Evolutionary conservation across 92 coral and sea anemone species (phyloP), one percentile per base, ranked within the genome.

Genomic region (Epizoanthus stellaris): DNA sequence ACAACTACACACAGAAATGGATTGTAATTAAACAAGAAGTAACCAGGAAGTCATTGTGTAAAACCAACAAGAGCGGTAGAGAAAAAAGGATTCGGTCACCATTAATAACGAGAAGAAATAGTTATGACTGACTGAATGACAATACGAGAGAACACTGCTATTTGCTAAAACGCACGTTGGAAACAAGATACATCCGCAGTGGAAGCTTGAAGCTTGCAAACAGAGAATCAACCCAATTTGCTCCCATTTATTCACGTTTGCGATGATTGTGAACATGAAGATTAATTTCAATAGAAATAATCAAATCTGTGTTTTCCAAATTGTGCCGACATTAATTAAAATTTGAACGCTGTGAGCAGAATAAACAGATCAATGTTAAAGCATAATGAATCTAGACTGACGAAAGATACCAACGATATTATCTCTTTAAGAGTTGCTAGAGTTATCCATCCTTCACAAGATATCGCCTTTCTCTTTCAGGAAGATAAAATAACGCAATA

Each of bases 301-400:
- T 72, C n/a, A 7, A 39, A 68, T 39, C 30, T 47, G 57, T 72
- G 36, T 43, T 45, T 47, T 16, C 14, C 77, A 45, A 72, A 72
- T 19, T 17, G 58, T 25, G 40, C 13, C n/a, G 15, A 52, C 56
- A 52, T 52, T 1, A 39, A 20, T 13, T 72, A 56, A n/a, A 43
- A 49, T 72, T 66, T 66, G 70, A 66, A 65, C 30, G 36, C 70
- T 59, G 70, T 71, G 15, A 71, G 57, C 6, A 72, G 59, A 43
- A 47, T 57, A 72, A 72, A 72, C 38, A 72, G 13, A 43, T 72
- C 30, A 16, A 25, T 15, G 4, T 49, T 72, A n/a, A 3, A 43
- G 12, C 77, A 38, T 49, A 72, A 72, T 72, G 34, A 49, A 72
- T 15, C 36, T 6, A 47, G 38, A n/a, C 59, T 20, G 34, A 72